Base-by-base conservation (phyloP, 2,888 invertebrate species). In the Oscheius sp. region DNA sequence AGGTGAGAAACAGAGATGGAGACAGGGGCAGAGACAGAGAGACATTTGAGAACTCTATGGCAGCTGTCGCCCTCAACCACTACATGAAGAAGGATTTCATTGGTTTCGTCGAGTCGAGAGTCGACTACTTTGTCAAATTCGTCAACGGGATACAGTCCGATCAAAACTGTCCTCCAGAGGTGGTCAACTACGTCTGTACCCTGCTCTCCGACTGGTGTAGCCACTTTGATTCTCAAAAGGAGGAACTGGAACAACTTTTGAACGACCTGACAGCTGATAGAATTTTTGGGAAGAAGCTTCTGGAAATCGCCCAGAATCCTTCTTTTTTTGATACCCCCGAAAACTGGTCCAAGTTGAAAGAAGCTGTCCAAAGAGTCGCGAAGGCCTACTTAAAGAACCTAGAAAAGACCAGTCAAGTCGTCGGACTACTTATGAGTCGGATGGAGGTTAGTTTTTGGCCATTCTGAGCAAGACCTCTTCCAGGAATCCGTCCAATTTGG, bases 131-230 rank as follows among this genome's bases (percentile, higher is more conserved):
- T 48, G 1, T 50, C 50, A 48, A 47, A 7, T 63, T 63, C 48
- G 50, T 47, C 10, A 47, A 63, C 1, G 63, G 1, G 29, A n/a
- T 47, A 21, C 21, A 29, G 7, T 63, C 48, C 13, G 47, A 42
- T 48, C n/a, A 42, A 48, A 11, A 21, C 5, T 63, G 48, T 2
- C 48, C 63, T 32, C 63, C 63, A 11, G 10, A 48, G 29, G 3
- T 21, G 9, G 29, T 63, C 10, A 29, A 63, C 4, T 32, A 48
- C 48, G 21, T 48, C n/a, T 63, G 29, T n/a, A 47, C 29, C 35
- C 9, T 63, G 5, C 21, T 63, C 5, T n/a, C 47, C 10, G 63
- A 63, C 21, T 63, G 63, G 63, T 48, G 63, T 2, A 10, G 7
- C 2, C 29, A 42, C 33, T 63, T 63, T n/a, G 62, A 62, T 13